Base-by-base conservation (phyloP, 2,113 vertebrate species). In the Chamaea fasciata region DNA sequence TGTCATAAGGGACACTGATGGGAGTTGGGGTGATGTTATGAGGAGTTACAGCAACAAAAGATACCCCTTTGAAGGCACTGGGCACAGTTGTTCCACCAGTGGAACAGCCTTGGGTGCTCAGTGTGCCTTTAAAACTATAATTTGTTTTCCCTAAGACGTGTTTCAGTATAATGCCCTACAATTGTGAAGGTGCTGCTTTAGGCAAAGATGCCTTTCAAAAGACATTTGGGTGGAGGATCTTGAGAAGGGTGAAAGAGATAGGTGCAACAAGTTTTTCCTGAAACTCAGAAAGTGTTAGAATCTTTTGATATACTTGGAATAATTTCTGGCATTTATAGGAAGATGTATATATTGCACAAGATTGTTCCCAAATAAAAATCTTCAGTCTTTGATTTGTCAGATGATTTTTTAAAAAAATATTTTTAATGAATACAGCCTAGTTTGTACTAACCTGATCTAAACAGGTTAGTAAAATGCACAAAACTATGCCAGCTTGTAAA, bases 281-380 rank as follows among this genome's bases (percentile, higher is more conserved):
- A 52, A 92, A 47, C 26, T 62, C 13, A 74, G n/a, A 57, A 77
- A n/a, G 19, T 37, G 11, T 73, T 86, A 35, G 47, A 53, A 56
- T 50, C 33, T 14, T 65, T 74, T 41, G 22, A 23, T 77, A 47
- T 14, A 27, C 2, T 1, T 41, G 11, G 37, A 90, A 62, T 55
- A 1, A 9, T 50, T 80, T 68, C 65, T 55, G 24, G 59, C 37
- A 46, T 89, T 94, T 88, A 63, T 85, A 50, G 69, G n/a, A 89
- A 89, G 49, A 71, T 90, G 20, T 65, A 83, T 93, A 44, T 90
- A 53, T 94, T 94, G 57, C 62, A 35, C 63, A 64, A 69, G 55
- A 57, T 95, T 77, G 76, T 92, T 89, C 39, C 49, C 86, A 95
- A 92, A 87, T 80, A 94, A 97, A 95, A 83, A 44, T 56, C 33